These are phyloP conservation scores for Epistrophella euchroma DNA, from an alignment of 2,888 invertebrate species.

Conservation along the genomic window DNA sequence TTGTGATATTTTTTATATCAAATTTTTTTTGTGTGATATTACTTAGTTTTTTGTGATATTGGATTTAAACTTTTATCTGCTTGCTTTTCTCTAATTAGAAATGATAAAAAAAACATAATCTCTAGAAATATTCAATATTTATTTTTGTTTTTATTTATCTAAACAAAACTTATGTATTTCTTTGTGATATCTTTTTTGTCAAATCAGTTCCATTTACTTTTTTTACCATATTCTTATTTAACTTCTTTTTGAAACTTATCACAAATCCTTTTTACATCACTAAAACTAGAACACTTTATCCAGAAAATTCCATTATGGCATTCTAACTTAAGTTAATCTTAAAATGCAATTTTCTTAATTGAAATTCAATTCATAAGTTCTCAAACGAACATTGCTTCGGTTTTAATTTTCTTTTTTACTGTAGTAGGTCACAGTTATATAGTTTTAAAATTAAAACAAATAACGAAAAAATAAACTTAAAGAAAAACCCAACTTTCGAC, in stretches of 20 bases:
- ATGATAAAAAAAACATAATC: no score
- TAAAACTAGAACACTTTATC: background rate
- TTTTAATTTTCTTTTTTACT: constrained; percentile 38
- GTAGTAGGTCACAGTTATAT: constrained; percentile 41
- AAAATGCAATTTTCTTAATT: constrained; percentile 53
- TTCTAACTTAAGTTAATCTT: background rate
- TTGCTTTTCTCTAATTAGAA: no score
- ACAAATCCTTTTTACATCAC: background rate
- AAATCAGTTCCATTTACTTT: no score
- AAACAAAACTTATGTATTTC: no score
- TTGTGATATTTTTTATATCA: no score
- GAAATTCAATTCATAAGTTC: constrained; percentile 49
- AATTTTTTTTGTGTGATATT: no score
- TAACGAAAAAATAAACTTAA: background rate
- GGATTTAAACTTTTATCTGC: no score
- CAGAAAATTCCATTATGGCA: background rate
- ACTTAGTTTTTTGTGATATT: no score
- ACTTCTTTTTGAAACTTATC: background rate
- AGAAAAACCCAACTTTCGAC: constrained; percentile 9
- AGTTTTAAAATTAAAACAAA: constrained; percentile 24
- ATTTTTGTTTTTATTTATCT: no score
- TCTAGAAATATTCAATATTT: no score
- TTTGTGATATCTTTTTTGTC: no score
- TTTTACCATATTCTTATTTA: background rate
- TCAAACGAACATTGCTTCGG: constrained; percentile 10